Base-by-base conservation (phyloP, 37 sponge, comb jelly and placozoan genomes). In the Tethya wilhelma region DNA sequence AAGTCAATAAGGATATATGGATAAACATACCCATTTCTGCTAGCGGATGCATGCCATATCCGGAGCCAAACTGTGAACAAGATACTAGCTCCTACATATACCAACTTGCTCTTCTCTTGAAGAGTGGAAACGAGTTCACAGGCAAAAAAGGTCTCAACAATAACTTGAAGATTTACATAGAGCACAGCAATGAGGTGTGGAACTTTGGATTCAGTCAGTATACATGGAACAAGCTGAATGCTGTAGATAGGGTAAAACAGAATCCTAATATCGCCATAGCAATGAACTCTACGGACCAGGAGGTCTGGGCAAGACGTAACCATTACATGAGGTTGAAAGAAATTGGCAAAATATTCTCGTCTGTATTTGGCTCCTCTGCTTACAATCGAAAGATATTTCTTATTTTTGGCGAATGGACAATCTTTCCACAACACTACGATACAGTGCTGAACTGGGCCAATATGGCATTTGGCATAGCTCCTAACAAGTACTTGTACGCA, bases 161-260 rank as follows among this genome's bases (percentile, higher is more conserved):
- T 28, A 74, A 53, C 64, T 14, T 74, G 9, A 74, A 60, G 14
- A 74, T 74, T n/a, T 74, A 74, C 76, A 32, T 74, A 28, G 76
- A 74, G 64, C 76, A 74, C 64, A 74, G 76, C 64, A 74, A 74
- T 37, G 76, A 74, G 64, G 76, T 74, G 59, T 74, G 76, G 76
- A 74, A 74, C 64, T 74, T 74, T 74, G 76, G 76, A 66, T 74
- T 74, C 25, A 29, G 11, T 30, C 76, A 74, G 31, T 74, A 74
- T 26, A 53, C 12, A 23, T 74, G 56, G 56, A 74, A 74, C 25
- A 45, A 74, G 76, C 56, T 53, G 17, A 53, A 45, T 53, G 76
- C 76, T 26, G 64, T 60, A 19, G 73, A 63, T 19, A 11, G 65
- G 14, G 49, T 44, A 40, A 70, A 70, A 44, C 46, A 70, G 14